phyloP scores from a whole-genome alignment of 2,888 invertebrate species.

The Incurvaria masculella region DNA sequence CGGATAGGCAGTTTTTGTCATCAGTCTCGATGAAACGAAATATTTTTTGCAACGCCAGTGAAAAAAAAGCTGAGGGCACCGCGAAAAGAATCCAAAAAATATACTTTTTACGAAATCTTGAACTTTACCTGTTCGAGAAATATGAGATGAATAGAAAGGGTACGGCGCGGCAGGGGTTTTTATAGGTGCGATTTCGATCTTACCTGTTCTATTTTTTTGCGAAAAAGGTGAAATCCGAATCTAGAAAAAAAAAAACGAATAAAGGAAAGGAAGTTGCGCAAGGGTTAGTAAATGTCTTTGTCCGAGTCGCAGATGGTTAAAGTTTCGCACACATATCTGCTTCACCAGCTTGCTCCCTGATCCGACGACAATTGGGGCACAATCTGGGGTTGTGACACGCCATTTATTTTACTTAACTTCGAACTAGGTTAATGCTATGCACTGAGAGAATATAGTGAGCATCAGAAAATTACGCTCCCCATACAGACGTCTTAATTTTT shows the following conservation, averaged over 20 bases:
- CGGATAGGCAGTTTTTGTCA: conserved; percentile 39
- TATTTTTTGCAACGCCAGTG: conserved; percentile 33
- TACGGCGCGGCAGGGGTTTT: conserved; percentile 43
- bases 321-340: conserved; percentile 22
- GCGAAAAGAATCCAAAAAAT: conserved; percentile 44
- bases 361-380: conserved; percentile 27
- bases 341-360: conserved; percentile 33
- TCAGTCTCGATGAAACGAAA: conserved; percentile 42
- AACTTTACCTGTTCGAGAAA: conserved; percentile 54
- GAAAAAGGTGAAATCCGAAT: conserved; percentile 32
- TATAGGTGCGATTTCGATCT: conserved; percentile 25
- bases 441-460: too few relatives aligned
- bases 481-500: too few relatives aligned
- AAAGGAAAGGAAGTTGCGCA: conserved; percentile 39
- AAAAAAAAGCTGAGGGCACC: conserved; percentile 49
- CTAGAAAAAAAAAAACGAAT: conserved; percentile 33
- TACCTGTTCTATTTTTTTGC: conserved; percentile 35
- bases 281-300: conserved; percentile 45
- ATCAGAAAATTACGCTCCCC: too few relatives aligned
- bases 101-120: conserved; percentile 39
- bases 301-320: conserved; percentile 36
- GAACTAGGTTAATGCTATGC: too few relatives aligned
- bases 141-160: conserved; percentile 51
- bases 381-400: too few relatives aligned
- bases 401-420: too few relatives aligned